Conservation (phyloP, 2,797 vertebrate genomes). For the Smutsia temminckii region DNA sequence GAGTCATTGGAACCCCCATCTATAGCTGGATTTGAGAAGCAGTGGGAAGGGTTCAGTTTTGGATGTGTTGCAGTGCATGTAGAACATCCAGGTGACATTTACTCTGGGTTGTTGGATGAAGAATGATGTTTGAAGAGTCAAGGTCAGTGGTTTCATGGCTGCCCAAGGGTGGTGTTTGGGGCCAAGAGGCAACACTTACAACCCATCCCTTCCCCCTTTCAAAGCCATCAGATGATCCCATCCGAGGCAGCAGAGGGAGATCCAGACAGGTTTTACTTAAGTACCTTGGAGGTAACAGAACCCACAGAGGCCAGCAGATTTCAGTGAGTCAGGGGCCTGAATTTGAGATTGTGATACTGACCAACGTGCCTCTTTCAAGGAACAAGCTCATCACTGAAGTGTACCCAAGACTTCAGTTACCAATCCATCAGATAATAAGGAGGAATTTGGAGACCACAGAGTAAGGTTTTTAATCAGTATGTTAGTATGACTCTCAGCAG, state of each 20-base stretch:
- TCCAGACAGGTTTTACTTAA: not conserved
- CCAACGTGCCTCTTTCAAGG: not conserved
- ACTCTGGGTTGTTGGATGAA: not conserved
- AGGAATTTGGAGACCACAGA: not conserved
- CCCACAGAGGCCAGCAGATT: not conserved
- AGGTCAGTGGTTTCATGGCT: not conserved
- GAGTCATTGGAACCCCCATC: too few relatives aligned
- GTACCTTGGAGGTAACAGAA: not conserved
- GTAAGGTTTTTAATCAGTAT: conserved; percentile 34
- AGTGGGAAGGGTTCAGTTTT: not conserved
- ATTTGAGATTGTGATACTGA: not conserved
- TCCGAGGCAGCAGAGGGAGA: not conserved
- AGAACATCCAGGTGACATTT: not conserved
- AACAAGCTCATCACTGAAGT: conserved; percentile 33
- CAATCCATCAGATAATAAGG: conserved; percentile 16
- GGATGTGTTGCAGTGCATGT: not conserved
- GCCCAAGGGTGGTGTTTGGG: not conserved
- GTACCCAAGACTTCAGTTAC: not conserved
- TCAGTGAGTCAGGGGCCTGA: not conserved
- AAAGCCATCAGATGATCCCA: not conserved
- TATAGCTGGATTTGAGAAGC: not conserved
- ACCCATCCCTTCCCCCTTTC: not conserved
- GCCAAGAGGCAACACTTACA: not conserved
- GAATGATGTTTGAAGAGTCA: not conserved
- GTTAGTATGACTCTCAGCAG: not conserved